Evolutionary conservation across 2,888 invertebrate species (phyloP).

Genomic region (Lycocerus yunnanus): DNA sequence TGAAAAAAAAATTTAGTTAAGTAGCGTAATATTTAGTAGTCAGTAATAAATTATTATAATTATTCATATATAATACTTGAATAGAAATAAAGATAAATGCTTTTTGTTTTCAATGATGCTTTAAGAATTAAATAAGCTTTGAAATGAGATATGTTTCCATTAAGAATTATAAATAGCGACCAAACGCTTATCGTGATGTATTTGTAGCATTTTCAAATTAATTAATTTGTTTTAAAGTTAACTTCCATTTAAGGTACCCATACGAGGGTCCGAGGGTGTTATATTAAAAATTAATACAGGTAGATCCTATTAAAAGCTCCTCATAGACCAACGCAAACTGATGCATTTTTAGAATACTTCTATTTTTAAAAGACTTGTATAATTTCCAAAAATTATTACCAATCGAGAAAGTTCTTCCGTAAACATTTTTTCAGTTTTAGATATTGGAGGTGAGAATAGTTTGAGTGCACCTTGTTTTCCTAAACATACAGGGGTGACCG

Average conservation of each 20-base stretch:
- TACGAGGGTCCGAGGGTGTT: not conserved
- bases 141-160: conserved; percentile 3
- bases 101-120: not conserved
- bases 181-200: not conserved
- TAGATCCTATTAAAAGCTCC: not conserved
- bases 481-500: too few relatives aligned
- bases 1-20: not conserved
- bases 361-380: too few relatives aligned
- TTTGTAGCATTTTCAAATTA: not conserved
- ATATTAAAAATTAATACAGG: not conserved
- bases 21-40: not conserved
- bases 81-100: conserved; percentile 1
- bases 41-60: not conserved
- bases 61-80: not conserved
- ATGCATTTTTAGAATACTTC: not conserved
- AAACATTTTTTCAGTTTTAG: too few relatives aligned
- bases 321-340: not conserved
- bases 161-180: not conserved
- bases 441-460: too few relatives aligned
- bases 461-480: too few relatives aligned
- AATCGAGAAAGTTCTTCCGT: too few relatives aligned
- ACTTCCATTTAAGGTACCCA: not conserved
- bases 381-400: too few relatives aligned
- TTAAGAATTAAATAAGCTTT: conserved; percentile 3
- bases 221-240: not conserved